Base-by-base conservation (phyloP, 2,888 invertebrate genomes). In the Drosophila anomelani region DNA sequence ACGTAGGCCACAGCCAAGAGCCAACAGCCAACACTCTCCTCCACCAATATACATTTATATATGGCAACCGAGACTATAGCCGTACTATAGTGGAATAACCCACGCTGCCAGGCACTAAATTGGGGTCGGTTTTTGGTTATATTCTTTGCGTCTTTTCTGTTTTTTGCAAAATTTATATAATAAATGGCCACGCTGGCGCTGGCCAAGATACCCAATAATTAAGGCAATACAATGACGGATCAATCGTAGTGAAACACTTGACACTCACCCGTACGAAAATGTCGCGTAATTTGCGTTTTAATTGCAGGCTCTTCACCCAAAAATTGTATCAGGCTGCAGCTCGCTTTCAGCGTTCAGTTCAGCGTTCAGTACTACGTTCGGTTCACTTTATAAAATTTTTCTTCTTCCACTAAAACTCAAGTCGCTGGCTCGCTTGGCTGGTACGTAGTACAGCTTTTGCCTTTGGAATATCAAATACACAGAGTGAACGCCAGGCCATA, bases 391-490 rank as follows among this genome's bases (percentile, higher is more conserved):
- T 89, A 85, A 61, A 89, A 85, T 85, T 90, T 90, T 90, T 53
- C 51, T 85, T 86, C 88, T 85, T 89, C 74, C 75, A 81, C 88
- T 84, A 88, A 85, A 84, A 79, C 81, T 76, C 75, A 81, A 90
- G 85, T 76, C 81, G 57, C 71, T 58, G 41, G 39, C 38, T 62
- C 72, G 76, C 59, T 38, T 38, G 20, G 51, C 58, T 54, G 76
- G 81, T 85, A 56, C 81, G 76, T 79, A 76, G 79, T 85, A 84
- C 79, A 79, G 80, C 88, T 89, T 82, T 88, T 90, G 90, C 84
- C 89, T 85, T 84, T 87, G 90, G 88, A 90, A 85, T 89, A 85
- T 89, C 81, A 85, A 90, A 90, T 85, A 88, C 87, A 89, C 89
- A 79, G 88, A 89, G 89, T 71, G 90, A 84, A 88, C 89, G 88